Percentiles rank a stretch among this genome's conserved stretches.
Conservation (phyloP, 2,113 vertebrate genomes). For the Chloroceryle aenea region DNA sequence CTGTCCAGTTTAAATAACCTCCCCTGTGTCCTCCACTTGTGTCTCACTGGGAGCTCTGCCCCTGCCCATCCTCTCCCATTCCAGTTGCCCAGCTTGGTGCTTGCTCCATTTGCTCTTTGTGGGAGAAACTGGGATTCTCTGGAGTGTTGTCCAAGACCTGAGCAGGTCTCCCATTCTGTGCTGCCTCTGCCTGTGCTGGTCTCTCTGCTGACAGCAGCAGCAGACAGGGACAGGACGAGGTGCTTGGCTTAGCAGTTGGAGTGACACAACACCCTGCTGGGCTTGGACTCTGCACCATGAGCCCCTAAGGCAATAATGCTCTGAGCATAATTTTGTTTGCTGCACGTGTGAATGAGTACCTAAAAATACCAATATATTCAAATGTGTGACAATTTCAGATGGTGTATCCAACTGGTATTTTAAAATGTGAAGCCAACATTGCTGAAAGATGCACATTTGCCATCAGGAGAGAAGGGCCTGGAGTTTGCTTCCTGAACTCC, state of each 20-base stretch:
- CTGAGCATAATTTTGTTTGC: not conserved
- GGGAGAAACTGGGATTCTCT: not conserved
- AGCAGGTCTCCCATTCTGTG: not conserved
- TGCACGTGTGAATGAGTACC: not conserved
- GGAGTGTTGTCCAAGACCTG: not conserved
- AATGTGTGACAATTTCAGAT: conserved; percentile 6
- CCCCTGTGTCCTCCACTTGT: rapidly evolving
- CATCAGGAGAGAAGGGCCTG: not conserved
- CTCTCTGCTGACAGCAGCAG: not conserved
- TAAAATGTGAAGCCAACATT: not conserved
- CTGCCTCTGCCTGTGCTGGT: not conserved
- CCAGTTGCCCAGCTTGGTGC: rapidly evolving
- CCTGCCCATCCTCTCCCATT: not conserved
- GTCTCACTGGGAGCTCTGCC: not conserved
- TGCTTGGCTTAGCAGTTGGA: not conserved
- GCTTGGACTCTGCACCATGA: not conserved
- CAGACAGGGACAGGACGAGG: not conserved
- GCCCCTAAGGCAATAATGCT: not conserved
- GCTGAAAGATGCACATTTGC: not conserved
- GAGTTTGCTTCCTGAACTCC: conserved; percentile 6
- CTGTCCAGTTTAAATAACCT: not conserved
- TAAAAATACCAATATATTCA: conserved; percentile 11
- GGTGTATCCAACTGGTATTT: conserved; percentile 6
- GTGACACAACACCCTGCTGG: rapidly evolving
- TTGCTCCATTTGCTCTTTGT: not conserved